Conservation (phyloP, 2,888 invertebrate species). For the Cataglyphis altisquamis region DNA sequence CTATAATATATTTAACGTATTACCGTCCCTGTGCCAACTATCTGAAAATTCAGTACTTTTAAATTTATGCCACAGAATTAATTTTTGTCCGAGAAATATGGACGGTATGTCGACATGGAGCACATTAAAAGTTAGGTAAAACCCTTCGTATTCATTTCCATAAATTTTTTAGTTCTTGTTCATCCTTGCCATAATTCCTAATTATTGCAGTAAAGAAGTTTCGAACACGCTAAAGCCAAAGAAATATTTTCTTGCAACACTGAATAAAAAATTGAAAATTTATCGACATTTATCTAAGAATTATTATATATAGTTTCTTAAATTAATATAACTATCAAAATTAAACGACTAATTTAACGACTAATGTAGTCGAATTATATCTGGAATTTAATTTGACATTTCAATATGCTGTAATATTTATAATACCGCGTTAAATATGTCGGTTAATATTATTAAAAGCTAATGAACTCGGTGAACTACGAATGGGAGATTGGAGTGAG, state of each 20-base stretch:
- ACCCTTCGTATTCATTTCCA: slow-evolving; percentile 45
- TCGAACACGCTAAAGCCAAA: slow-evolving; percentile 9
- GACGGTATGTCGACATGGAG: slow-evolving; percentile 40
- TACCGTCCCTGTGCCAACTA: slow-evolving; percentile 15
- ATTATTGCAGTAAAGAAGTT: slow-evolving; percentile 31
- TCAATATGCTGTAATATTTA: slow-evolving; percentile 2
- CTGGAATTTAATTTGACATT: background rate
- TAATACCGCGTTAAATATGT: background rate
- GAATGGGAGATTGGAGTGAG: slow-evolving; percentile 26
- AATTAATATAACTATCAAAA: slow-evolving; percentile 1
- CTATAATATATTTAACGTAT: slow-evolving; percentile 30
- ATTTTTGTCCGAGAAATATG: slow-evolving; percentile 47
- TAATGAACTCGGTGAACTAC: slow-evolving; percentile 17
- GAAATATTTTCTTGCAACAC: background rate
- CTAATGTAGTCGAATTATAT: background rate
- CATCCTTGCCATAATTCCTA: slow-evolving; percentile 29
- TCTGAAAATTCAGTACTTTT: slow-evolving; percentile 24
- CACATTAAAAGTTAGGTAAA: slow-evolving; percentile 42
- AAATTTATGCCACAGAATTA: slow-evolving; percentile 45
- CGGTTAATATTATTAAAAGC: slow-evolving; percentile 29
- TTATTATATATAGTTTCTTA: background rate
- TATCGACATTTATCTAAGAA: background rate
- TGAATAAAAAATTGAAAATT: background rate
- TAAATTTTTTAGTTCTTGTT: slow-evolving; percentile 21
- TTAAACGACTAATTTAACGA: background rate